phyloP scores from a whole-genome alignment of 1,140 invertebrate genomes.

The Epicauta chinensis region DNA sequence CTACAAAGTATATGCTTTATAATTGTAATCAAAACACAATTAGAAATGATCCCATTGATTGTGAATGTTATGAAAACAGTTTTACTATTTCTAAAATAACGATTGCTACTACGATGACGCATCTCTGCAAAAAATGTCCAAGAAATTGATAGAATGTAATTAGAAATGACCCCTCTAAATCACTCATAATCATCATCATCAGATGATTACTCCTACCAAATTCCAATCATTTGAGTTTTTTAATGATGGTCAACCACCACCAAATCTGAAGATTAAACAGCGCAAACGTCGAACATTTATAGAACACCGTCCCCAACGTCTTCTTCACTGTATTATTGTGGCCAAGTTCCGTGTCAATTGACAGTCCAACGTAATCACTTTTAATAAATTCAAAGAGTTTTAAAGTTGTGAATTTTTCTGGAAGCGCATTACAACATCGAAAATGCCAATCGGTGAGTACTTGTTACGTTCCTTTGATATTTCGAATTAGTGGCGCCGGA shows the following conservation, averaged over 20 bases:
- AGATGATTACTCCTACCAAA: no score
- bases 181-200: no score
- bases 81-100: no score
- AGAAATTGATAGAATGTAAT: conserved; percentile 13
- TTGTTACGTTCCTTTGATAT: no score
- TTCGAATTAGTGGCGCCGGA: no score
- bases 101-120: background rate
- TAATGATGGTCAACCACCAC: background rate
- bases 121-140: background rate
- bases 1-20: no score
- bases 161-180: conserved; percentile 13
- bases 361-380: conserved; percentile 10
- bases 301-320: conserved; percentile 3
- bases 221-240: no score
- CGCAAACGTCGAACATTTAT: conserved; percentile 15
- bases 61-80: no score
- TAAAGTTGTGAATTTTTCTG: conserved; percentile 12
- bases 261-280: conserved; percentile 8
- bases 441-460: conserved; percentile 14
- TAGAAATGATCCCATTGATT: no score
- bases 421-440: conserved; percentile 8
- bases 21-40: no score
- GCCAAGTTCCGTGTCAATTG: no score
- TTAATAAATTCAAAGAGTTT: background rate
- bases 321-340: background rate